phyloP scores from a whole-genome alignment of 2,113 vertebrate species.

The Gallinago media region DNA sequence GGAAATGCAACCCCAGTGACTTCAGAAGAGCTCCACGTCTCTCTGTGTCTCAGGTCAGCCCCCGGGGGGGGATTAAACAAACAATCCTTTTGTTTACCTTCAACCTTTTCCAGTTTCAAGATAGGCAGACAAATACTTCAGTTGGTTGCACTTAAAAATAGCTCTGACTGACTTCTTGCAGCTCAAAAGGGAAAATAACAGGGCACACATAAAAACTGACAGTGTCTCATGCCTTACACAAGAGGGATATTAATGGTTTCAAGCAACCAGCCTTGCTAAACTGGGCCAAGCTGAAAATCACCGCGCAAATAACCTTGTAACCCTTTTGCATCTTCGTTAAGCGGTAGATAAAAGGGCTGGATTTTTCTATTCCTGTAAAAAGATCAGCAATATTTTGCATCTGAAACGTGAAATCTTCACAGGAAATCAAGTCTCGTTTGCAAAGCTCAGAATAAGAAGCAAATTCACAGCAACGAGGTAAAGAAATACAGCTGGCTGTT shows the following conservation, averaged over 20 bases:
- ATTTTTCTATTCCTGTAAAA: neutral
- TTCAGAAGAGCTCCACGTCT: neutral
- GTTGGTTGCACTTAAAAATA: conserved; percentile 18
- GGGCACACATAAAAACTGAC: neutral
- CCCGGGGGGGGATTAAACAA: neutral
- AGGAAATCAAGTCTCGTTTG: neutral
- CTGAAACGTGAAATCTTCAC: neutral
- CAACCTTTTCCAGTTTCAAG: conserved; percentile 5
- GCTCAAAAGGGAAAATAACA: neutral
- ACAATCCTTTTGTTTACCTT: neutral
- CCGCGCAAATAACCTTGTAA: fast-evolving
- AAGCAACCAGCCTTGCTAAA: neutral
- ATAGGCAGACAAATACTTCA: neutral
- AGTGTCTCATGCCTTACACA: neutral
- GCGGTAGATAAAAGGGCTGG: neutral
- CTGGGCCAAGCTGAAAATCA: neutral
- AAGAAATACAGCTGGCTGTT: neutral
- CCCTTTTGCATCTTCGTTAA: neutral
- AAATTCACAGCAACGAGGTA: neutral
- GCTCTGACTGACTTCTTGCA: neutral
- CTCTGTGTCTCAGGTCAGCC: neutral
- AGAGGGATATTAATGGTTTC: neutral
- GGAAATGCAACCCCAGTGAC: neutral
- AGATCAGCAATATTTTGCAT: neutral
- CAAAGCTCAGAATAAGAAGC: neutral